Evolutionary conservation across 1,140 invertebrate species (phyloP).

Genomic region (Ylistrum balloti): DNA sequence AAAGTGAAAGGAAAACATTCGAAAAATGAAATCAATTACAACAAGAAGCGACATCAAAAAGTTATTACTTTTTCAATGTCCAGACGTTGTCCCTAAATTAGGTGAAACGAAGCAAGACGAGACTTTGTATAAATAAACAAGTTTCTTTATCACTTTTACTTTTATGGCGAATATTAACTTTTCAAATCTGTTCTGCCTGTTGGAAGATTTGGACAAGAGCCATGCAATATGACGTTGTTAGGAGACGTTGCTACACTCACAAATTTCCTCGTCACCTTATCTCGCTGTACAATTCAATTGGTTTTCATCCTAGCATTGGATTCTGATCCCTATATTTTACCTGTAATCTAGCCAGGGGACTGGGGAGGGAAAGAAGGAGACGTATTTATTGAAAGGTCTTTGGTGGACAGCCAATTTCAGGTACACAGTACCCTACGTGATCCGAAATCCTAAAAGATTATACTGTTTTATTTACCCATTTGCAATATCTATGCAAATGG

Average conservation of each 20-base stretch:
- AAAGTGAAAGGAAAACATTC: background rate
- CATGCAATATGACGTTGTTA: background rate
- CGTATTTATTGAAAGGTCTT: background rate
- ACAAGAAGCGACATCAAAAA: background rate
- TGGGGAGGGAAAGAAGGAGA: background rate
- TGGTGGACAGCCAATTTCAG: background rate
- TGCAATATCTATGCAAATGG: background rate
- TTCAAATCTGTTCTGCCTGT: background rate
- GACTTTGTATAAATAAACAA: background rate
- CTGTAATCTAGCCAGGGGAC: background rate
- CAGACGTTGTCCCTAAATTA: background rate
- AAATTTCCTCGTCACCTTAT: background rate
- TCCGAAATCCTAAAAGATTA: background rate
- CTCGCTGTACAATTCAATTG: background rate
- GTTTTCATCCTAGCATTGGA: background rate
- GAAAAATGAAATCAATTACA: background rate
- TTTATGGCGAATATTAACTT: background rate
- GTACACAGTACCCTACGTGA: background rate
- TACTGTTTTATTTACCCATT: background rate
- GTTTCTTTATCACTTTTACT: background rate
- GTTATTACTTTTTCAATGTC: slow-evolving; percentile 8
- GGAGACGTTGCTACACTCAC: background rate
- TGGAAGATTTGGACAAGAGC: background rate
- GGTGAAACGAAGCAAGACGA: background rate
- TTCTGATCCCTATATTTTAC: background rate